Evolutionary conservation across 2,113 vertebrate genomes (phyloP), one percentile per base, ranked within the genome.

Genomic region (Xenopus borealis): DNA sequence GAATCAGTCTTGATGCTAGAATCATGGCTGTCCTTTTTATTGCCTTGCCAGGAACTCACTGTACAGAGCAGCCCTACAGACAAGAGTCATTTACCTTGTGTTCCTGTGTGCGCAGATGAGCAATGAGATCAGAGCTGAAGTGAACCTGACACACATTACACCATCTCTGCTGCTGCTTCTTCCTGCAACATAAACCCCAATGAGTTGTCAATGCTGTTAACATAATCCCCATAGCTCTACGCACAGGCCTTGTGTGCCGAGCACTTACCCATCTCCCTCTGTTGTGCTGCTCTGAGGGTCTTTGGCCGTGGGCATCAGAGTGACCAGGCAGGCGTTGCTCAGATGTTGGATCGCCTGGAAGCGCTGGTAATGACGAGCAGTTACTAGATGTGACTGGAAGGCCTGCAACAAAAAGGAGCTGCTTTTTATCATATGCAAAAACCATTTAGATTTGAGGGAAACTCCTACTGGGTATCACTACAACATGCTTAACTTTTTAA

Each of bases 301-400:
- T 82, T 94, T 95, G 72, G 95, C 90, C 80, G 93, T 85, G 1
- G 95, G 96, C 83, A 98, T 86, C 62, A 98, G 82, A 0, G 94
- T 95, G 80, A 98, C 93, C 72, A 99, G 92, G 80, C 95, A 98
- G 69, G 95, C 89, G 0, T 95, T 97, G 82, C 93, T 98, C 86
- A 92, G 93, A 82, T 95, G 94, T 79, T 98, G 95, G 79, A 98
- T 93, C 80, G 98, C 95, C 85, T 91, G 92, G 74, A 99, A 95
- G 72, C 92, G 91, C 85, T 96, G 93, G 87, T 96, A 95, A 85
- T 98, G 97, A 73, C 92, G 91, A 80, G 93, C 79, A 18, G 93
- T 95, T 44, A 89, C 89, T 93, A 98, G 92, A 80, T 98, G 97
- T 81, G 91, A 87, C 73, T 95, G 94, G 85, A 99, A 98, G 81